phyloP scores from a whole-genome alignment of 2,113 vertebrate species.

The Plotosus lineatus region DNA sequence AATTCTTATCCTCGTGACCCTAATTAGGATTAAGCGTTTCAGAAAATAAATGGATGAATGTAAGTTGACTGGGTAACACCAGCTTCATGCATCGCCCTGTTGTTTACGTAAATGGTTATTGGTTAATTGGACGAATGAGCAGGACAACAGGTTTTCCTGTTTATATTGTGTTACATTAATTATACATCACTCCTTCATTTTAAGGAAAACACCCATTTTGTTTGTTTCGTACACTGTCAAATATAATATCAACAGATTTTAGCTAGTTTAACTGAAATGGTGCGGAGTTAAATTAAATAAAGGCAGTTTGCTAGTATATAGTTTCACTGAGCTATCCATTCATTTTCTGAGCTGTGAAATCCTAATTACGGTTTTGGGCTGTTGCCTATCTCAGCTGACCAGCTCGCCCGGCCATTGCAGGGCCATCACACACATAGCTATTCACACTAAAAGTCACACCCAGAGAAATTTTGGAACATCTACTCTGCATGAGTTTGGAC shows the following conservation, averaged over 20 bases:
- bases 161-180: neutral
- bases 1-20: neutral
- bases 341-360: too few species aligned
- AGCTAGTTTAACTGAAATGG: neutral
- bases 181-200: neutral
- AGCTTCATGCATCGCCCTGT: neutral
- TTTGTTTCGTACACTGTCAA: neutral
- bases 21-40: neutral
- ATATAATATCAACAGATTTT: neutral
- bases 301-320: neutral
- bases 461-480: too few species aligned
- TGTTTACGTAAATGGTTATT: neutral
- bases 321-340: neutral
- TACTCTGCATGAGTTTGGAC: too few species aligned
- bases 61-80: too few species aligned
- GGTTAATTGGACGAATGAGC: neutral
- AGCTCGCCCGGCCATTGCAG: too few species aligned
- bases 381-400: too few species aligned
- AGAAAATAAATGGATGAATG: neutral
- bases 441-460: too few species aligned
- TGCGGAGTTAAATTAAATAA: neutral
- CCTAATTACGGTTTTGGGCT: too few species aligned
- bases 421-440: too few species aligned
- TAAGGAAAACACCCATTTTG: neutral
- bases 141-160: neutral